Evolutionary conservation across 1,140 invertebrate genomes (phyloP), one percentile per base, ranked within the genome.

Genomic region (Papilio helenus): DNA sequence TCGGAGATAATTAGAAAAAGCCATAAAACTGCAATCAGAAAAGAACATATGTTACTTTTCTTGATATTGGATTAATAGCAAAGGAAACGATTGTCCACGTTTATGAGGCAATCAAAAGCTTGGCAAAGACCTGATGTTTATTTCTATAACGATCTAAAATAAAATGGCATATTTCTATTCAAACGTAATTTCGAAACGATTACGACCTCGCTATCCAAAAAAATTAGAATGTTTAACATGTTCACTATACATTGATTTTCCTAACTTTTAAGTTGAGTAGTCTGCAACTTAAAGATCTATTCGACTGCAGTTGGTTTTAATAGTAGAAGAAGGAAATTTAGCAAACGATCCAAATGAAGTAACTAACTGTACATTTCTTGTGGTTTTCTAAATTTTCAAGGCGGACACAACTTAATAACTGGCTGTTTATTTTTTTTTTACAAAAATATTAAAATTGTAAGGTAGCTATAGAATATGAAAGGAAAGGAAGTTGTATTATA

Each of bases 31-130:
- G 14, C 26, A 29, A 29, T 68, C n/a, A 29, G 14, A 4, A 68
- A 0, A 34, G 61, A 68, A 68, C 61, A 68, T 68, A 68, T 16
- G 61, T 68, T 68, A 18, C 61, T 29, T 68, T 68, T 68, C 58
- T 68, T 68, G 16, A 68, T 68, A 34, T 29, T 68, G 61, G 61
- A 68, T 68, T 68, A 68, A 68, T 16, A 68, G 12, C 23, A 68
- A 3, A 68, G 61, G 61, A 68, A 68, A 68, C 26, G 61, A 68
- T 68, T 68, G 61, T 68, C 61, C 61, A 68, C 61, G 26, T 68
- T 68, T 68, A 68, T 29, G 61, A 68, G 61, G 61, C 61, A 68
- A 68, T 68, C 61, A 68, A 68, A 68, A 68, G 61, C 61, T 68
- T 68, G 61, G 61, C 61, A 68, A 34, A 68, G 61, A 68, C 12